These are phyloP conservation scores for Sinodicranocentrus sp. DNA, from an alignment of 2,888 invertebrate genomes.

Conservation along the genomic window DNA sequence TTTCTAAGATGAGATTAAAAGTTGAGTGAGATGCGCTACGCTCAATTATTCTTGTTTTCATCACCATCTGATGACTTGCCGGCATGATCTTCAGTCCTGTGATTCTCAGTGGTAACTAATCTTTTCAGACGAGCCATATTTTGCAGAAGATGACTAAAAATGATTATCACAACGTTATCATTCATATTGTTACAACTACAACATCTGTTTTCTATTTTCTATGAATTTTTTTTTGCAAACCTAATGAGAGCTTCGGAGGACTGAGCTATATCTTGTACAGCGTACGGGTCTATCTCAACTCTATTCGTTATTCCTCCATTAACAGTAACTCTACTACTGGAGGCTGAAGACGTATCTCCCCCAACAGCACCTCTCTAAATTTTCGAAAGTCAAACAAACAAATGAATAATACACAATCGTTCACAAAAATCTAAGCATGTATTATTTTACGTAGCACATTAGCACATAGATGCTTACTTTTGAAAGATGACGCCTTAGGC, in stretches of 20 bases:
- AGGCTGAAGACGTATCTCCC: neutral
- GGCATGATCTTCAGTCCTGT: neutral
- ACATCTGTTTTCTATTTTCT: conserved; percentile 1
- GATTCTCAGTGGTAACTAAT: conserved; percentile 13
- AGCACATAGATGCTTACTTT: neutral
- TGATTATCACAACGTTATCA: conserved; percentile 9
- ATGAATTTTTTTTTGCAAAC: conserved; percentile 3
- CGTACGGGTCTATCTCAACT: conserved; percentile 28
- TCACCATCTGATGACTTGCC: conserved; percentile 15
- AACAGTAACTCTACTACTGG: conserved; percentile 9
- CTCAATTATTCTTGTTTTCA: neutral
- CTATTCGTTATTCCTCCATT: conserved; percentile 25
- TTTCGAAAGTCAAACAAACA: too few species aligned
- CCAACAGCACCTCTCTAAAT: conserved; percentile 20
- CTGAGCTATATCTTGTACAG: conserved; percentile 49
- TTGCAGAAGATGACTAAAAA: conserved; percentile 53
- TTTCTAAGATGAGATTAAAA: neutral
- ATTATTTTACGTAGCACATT: neutral
- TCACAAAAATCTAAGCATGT: neutral
- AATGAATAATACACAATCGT: too few species aligned
- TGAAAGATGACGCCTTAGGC: neutral
- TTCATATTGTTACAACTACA: too few species aligned
- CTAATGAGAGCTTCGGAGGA: conserved; percentile 64
- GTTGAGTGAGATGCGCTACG: neutral
- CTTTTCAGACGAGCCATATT: conserved; percentile 55